phyloP scores from a whole-genome alignment of 2,797 vertebrate genomes.

The Neopelma chrysocephalum region DNA sequence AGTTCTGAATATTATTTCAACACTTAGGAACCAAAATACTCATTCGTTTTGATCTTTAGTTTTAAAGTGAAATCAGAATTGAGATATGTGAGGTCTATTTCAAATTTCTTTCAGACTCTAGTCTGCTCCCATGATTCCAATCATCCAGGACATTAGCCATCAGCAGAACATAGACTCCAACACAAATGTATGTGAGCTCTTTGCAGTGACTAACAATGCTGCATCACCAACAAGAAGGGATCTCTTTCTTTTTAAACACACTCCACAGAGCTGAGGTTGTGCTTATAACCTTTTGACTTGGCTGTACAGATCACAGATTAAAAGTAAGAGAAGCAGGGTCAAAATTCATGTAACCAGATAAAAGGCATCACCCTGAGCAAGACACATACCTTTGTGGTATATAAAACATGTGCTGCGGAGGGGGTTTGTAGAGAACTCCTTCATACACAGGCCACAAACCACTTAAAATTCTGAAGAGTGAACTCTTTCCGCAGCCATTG shows the following conservation, averaged over 20 bases:
- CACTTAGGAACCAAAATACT: not conserved
- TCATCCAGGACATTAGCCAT: not conserved
- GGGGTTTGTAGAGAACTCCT: slow-evolving; percentile 89
- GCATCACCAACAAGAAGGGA: not conserved
- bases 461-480: slow-evolving; percentile 93
- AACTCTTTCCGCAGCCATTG: slow-evolving; percentile 95
- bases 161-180: not conserved
- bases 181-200: not conserved
- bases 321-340: not conserved
- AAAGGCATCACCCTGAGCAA: not conserved
- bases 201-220: not conserved
- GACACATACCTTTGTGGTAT: slow-evolving; percentile 90
- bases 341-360: not conserved
- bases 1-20: not conserved
- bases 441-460: slow-evolving; percentile 95
- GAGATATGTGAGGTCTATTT: not conserved
- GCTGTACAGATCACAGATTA: not conserved
- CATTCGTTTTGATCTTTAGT: not conserved
- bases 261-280: not conserved
- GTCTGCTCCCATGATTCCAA: not conserved
- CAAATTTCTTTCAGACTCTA: not conserved
- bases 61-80: not conserved
- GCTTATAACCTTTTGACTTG: not conserved
- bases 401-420: slow-evolving; percentile 94
- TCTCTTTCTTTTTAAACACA: not conserved